Percentiles rank a stretch among this genome's conserved stretches.
These are phyloP conservation scores for Tanypteryx hageni DNA, from an alignment of 2,888 invertebrate genomes.

Conservation along the genomic window DNA sequence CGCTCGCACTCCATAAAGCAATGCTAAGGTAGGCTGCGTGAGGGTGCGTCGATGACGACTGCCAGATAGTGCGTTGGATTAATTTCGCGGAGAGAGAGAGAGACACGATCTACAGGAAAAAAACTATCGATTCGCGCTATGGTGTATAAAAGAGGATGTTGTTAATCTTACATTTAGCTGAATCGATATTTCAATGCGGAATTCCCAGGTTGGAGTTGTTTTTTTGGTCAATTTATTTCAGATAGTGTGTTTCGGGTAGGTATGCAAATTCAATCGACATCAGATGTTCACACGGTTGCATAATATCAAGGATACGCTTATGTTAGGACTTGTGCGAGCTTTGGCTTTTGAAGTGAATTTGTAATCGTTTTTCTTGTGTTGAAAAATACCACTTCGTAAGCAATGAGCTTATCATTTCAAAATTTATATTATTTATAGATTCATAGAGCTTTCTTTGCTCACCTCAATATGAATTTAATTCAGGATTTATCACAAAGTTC, in stretches of 20 bases:
- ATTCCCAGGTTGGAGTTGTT: neutral
- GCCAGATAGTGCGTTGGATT: neutral
- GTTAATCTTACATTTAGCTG: neutral
- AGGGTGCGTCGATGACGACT: neutral
- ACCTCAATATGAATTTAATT: neutral
- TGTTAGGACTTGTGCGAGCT: neutral
- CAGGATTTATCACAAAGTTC: neutral
- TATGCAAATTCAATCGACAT: neutral
- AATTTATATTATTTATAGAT: neutral
- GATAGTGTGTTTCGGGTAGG: neutral
- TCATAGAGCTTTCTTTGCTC: neutral
- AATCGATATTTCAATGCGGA: neutral
- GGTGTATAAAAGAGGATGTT: neutral
- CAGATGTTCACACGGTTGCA: neutral
- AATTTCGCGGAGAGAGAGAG: slow-evolving; percentile 9
- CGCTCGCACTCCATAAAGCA: slow-evolving; percentile 13
- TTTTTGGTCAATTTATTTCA: neutral
- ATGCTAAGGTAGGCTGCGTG: neutral
- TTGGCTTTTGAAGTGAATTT: too few species aligned
- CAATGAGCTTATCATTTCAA: neutral
- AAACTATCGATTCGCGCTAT: neutral
- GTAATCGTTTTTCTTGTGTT: too few species aligned
- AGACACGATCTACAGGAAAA: neutral
- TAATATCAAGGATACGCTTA: neutral
- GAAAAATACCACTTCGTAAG: too few species aligned